phyloP scores from a whole-genome alignment of 2,888 invertebrate genomes.

The Argyra leucocephala region DNA sequence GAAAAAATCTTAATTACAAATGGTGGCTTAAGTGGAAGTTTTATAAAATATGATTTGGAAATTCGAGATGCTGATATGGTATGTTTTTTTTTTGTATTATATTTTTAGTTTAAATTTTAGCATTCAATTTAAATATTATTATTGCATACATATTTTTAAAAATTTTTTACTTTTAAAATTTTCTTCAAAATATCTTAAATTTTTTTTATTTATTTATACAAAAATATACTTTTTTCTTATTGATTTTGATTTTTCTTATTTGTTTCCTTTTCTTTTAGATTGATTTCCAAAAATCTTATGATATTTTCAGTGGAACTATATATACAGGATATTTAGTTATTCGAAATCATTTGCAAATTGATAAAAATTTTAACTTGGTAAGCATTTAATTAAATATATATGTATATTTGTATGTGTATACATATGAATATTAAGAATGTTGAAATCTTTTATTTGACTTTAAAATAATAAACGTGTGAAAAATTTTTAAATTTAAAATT shows the following conservation, averaged over 20 bases:
- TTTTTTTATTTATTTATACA: no score
- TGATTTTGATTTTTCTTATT: neutral
- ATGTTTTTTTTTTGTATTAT: conserved; percentile 17
- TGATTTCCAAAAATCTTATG: conserved; percentile 40
- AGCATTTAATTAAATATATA: conserved; percentile 21
- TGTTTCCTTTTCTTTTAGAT: conserved; percentile 30
- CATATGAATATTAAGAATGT: no score
- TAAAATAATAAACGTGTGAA: no score
- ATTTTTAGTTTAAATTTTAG: conserved; percentile 37
- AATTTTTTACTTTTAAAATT: no score
- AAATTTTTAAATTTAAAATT: no score
- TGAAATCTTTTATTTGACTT: no score
- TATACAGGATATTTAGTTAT: conserved; percentile 39
- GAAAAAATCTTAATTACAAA: conserved; percentile 40
- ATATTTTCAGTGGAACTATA: conserved; percentile 40
- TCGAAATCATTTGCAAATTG: conserved; percentile 42
- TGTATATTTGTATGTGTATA: neutral
- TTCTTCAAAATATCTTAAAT: no score
- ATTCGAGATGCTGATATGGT: conserved; percentile 43
- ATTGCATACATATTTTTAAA: no score
- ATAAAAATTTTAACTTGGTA: conserved; percentile 42
- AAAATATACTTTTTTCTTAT: no score
- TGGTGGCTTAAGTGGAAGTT: conserved; percentile 37
- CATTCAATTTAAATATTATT: no score
- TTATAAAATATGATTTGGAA: conserved; percentile 42